Conservation (phyloP, 2,888 invertebrate species). For the Smittia sp. region DNA sequence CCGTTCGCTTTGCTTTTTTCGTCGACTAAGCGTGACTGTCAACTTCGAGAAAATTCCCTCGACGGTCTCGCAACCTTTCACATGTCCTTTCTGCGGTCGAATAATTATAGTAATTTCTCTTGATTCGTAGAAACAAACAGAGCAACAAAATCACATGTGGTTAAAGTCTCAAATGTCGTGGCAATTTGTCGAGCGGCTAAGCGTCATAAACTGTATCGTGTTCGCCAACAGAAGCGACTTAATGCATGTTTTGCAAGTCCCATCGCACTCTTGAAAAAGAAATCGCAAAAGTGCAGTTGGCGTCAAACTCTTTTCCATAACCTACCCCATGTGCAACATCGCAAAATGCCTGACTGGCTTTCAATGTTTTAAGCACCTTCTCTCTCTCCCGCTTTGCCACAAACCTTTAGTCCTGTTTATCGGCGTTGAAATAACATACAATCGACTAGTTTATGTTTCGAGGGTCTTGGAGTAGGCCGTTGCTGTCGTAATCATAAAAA, state of each 20-base stretch:
- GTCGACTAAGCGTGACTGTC: slow-evolving; percentile 2
- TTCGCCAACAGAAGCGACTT: neutral
- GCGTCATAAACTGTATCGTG: neutral
- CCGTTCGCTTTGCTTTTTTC: neutral
- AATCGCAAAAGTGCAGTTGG: slow-evolving; percentile 28
- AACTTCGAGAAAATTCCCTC: neutral
- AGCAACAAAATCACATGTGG: slow-evolving; percentile 3
- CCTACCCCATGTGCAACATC: slow-evolving; percentile 26
- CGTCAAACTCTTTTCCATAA: slow-evolving; percentile 37
- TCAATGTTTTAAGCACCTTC: neutral
- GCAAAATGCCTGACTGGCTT: neutral
- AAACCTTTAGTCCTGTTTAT: slow-evolving; percentile 33
- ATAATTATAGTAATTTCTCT: neutral
- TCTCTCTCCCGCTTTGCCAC: slow-evolving; percentile 5
- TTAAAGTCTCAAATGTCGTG: neutral
- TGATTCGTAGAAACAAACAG: neutral
- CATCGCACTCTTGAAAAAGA: neutral
- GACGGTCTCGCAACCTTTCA: neutral
- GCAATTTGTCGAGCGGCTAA: neutral
- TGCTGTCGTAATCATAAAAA: slow-evolving; percentile 15
- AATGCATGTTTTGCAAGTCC: neutral
- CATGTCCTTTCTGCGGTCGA: neutral
- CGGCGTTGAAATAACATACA: neutral
- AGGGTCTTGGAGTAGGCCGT: slow-evolving; percentile 6
- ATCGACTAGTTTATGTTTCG: neutral